Percentiles rank a stretch among this genome's conserved stretches.
phyloP scores from a whole-genome alignment of 2,888 invertebrate genomes.

The Orthosia gracilis region DNA sequence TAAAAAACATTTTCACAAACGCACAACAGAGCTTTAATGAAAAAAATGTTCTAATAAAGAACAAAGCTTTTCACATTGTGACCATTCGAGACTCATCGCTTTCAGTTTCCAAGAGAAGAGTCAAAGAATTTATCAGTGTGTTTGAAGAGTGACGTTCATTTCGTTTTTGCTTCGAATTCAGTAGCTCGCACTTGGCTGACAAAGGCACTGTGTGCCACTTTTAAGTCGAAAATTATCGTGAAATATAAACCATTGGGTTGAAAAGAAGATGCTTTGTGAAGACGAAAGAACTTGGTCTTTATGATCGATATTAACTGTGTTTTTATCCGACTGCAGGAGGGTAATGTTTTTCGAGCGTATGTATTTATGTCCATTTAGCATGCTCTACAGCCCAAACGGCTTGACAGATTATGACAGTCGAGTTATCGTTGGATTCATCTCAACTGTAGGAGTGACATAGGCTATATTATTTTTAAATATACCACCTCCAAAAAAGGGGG shows the following conservation, averaged over 20 bases:
- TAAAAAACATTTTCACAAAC: slow-evolving; percentile 9
- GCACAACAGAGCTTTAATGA: slow-evolving; percentile 13
- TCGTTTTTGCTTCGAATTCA: slow-evolving; percentile 46
- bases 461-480: too few species aligned
- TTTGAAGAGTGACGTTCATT: slow-evolving; percentile 49
- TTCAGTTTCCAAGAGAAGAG: slow-evolving; percentile 61
- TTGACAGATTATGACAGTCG: too few species aligned
- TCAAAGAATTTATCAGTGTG: slow-evolving; percentile 54
- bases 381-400: too few species aligned
- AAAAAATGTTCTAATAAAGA: slow-evolving; percentile 19
- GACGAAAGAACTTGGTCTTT: too few species aligned
- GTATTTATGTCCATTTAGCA: too few species aligned
- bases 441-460: too few species aligned
- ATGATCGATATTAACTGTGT: too few species aligned
- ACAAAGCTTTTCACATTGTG: slow-evolving; percentile 27
- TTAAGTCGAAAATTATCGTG: slow-evolving; percentile 39
- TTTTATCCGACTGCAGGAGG: too few species aligned
- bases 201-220: slow-evolving; percentile 22
- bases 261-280: slow-evolving; percentile 12
- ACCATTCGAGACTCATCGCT: slow-evolving; percentile 36
- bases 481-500: too few species aligned
- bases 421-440: too few species aligned
- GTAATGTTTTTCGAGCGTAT: too few species aligned
- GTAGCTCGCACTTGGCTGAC: slow-evolving; percentile 24
- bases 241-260: slow-evolving; percentile 31